phyloP scores from a whole-genome alignment of 35 echinoderm and acorn worm genomes.

The Heliocidaris erythrogramma region DNA sequence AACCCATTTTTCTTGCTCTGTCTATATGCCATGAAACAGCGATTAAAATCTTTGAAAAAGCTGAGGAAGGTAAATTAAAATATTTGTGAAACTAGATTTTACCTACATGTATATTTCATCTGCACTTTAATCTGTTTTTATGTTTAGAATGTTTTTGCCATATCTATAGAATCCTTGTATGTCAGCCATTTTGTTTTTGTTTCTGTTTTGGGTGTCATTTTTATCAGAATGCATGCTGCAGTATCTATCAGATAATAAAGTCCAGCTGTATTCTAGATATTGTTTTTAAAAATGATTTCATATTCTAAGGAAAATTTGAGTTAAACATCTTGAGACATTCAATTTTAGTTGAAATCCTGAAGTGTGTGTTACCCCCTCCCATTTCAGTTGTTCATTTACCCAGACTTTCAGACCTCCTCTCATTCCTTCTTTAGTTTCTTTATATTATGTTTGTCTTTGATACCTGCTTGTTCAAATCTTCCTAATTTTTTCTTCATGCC shows the following conservation, averaged over 20 bases:
- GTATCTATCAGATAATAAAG: neutral
- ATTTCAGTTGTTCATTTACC: too few relatives aligned
- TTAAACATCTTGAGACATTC: neutral
- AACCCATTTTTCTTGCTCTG: neutral
- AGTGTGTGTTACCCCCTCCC: neutral
- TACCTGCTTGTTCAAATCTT: too few relatives aligned
- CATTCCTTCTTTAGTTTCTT: neutral
- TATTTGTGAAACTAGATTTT: neutral
- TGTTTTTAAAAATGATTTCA: neutral
- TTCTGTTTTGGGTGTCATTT: neutral
- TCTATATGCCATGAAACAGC: constrained; percentile 21
- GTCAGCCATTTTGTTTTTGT: neutral
- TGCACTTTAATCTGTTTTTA: neutral
- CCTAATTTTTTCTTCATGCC: neutral
- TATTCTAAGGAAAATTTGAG: neutral
- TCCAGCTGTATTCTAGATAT: neutral
- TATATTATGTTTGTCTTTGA: too few relatives aligned
- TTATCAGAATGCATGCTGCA: neutral
- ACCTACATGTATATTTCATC: neutral
- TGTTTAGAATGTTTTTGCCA: neutral
- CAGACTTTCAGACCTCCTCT: too few relatives aligned
- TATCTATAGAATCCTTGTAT: neutral
- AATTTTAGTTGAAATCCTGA: neutral
- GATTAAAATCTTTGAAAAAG: constrained; percentile 47
- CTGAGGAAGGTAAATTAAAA: constrained; percentile 33